Base-by-base conservation (phyloP, 2,888 invertebrate genomes). In the Microctonus hyperodae region DNA sequence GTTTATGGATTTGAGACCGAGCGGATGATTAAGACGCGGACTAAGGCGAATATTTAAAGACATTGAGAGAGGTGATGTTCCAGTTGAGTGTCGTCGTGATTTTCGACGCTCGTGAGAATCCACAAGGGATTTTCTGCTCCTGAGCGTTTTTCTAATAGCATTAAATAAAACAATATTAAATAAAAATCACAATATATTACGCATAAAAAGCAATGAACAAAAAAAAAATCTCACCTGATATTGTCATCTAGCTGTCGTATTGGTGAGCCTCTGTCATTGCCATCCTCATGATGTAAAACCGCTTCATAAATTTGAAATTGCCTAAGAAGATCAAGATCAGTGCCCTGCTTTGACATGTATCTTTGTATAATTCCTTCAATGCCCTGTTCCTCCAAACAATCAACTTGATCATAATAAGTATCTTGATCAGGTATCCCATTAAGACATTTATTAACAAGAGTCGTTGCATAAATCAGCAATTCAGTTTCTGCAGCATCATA, bases 401-500 rank as follows among this genome's bases (percentile, higher is more conserved):
- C 98, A 2, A 97, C 95, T 81, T 99, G 95, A 84, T 99, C 98
- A 81, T 98, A 99, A 85, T 97, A 99, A 23, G 94, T 93, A 82
- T 98, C 97, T 85, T 96, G 95, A 85, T 97, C 97, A 1, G 95
- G 94, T 62, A 97, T 90, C 37, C 96, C 96, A 79, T 95, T 96
- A 40, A 98, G 86, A 57, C 96, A 95, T 86, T 96, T 95, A 85
- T 99, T 99, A 76, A 99, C 92, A 65, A 99, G 88, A 20, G 97
- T 98, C 80, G 96, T 97, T 22, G 97, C 97, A 84, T 96, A 98
- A 76, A 97, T 95, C 9, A 98, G 88, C 23, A 98, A 88, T 85
- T 99, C 98, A 2, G 96, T 94, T 84, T 99, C 98, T 0, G 95
- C 93, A n/a, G 95, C 93, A 76, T 98, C 97, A 77, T 95, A 94